Evolutionary conservation across 2,113 vertebrate genomes (phyloP), one percentile per base, ranked within the genome.

Genomic region (Vimba vimba): DNA sequence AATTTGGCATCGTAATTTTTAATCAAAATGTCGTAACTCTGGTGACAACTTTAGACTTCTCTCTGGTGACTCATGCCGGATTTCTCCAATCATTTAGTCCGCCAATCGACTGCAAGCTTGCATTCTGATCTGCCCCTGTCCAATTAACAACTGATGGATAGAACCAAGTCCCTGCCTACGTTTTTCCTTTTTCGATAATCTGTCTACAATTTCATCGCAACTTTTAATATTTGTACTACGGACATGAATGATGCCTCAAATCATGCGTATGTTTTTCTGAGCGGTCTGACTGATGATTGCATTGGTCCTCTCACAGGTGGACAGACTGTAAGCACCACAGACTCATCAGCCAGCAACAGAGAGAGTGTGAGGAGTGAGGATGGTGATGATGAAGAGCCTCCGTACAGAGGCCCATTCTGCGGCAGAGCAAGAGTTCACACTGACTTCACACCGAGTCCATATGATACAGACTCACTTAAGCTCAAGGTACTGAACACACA

Each of bases 281-380:
- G 25, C 3, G 27, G 45, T 71, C 36, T 71, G 68, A 12, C 21
- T 43, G 21, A 69, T 69, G 45, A 80, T 60, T 4, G 36, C 62
- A 36, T 76, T 10, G 23, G 77, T 89, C 1, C 27, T 83, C 45
- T 36, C 33, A 21, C 89, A 99, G 98, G 98, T 90, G 98, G 98
- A 85, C 98, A 99, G 90, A 99, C 98, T 0, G 97, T 99, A 47
- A 99, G 98, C 88, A 99, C 98, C 85, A 99, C 98, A 0, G 98
- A 99, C 90, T 99, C 98, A 5, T 99, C 98, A 12, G 96, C 98
- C 90, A 99, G 97, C 91, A 99, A 99, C 94, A 94, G 98, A 81
- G 98, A 99, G 82, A 99, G 98, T 0, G 98, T 99, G 87, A 99
- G 99, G 93, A 99, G 97, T 0, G 98, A 99, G 92, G 98, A 99